These are phyloP conservation scores for Cathartes aura DNA, from an alignment of 2,113 vertebrate species.

Conservation along the genomic window DNA sequence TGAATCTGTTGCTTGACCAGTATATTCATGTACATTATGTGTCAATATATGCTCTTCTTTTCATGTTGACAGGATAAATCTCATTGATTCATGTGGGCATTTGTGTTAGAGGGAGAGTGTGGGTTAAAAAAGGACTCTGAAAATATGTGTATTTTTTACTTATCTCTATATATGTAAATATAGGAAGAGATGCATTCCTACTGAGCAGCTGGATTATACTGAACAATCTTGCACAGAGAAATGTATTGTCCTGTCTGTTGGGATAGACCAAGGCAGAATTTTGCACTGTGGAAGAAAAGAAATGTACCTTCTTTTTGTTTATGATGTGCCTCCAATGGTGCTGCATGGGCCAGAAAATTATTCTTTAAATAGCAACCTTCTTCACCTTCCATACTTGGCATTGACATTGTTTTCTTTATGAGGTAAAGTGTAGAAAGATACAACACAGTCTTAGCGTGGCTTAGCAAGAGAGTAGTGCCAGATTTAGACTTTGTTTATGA, in stretches of 20 bases:
- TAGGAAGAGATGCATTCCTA: background rate
- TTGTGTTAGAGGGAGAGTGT: background rate
- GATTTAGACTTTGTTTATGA: constrained; percentile 70
- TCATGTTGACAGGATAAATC: background rate
- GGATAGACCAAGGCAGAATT: background rate
- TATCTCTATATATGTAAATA: background rate
- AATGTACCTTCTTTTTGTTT: background rate
- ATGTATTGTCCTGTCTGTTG: background rate
- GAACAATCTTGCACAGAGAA: background rate
- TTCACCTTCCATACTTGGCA: constrained; percentile 46
- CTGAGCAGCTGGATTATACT: background rate
- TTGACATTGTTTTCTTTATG: constrained; percentile 60
- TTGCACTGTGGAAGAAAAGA: background rate
- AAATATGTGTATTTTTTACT: background rate
- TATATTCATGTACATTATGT: background rate
- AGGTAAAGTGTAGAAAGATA: constrained; percentile 45
- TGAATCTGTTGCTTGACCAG: constrained; percentile 1
- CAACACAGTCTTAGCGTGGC: background rate
- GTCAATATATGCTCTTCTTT: background rate
- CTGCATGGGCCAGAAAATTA: constrained; percentile 13
- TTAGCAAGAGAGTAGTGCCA: constrained; percentile 35
- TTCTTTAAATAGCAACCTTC: constrained; percentile 47
- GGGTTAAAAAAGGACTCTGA: background rate
- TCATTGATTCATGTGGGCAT: background rate
- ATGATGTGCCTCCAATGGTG: background rate